phyloP scores from a whole-genome alignment of 2,797 vertebrate species.

The Fundulus diaphanus region DNA sequence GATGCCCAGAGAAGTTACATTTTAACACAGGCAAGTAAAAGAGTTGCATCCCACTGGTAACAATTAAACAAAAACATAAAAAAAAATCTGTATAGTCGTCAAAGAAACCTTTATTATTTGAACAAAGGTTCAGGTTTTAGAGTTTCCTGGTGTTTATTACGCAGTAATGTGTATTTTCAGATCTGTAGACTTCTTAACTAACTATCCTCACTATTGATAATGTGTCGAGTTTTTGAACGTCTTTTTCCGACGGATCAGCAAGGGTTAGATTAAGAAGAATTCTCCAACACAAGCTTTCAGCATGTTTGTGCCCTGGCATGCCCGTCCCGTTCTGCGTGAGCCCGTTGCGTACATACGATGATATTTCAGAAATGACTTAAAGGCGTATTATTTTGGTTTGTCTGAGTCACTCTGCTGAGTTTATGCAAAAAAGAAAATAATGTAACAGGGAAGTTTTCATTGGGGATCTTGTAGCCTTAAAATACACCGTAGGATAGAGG shows the following conservation, averaged over 20 bases:
- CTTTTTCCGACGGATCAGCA: no score
- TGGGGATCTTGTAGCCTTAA: not conserved
- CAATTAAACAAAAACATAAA: no score
- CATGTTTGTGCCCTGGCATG: not conserved
- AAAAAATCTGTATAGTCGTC: not conserved
- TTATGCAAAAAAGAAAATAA: not conserved
- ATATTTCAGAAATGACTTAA: not conserved
- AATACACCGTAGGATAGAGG: not conserved
- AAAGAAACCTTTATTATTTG: not conserved
- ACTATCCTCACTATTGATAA: not conserved
- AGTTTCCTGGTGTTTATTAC: not conserved
- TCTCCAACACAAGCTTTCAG: not conserved
- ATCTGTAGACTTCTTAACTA: not conserved
- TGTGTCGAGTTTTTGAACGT: not conserved
- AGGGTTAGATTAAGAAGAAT: not conserved
- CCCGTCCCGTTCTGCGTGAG: not conserved
- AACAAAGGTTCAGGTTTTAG: not conserved
- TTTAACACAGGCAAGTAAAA: conserved; percentile 89
- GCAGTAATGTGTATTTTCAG: no score
- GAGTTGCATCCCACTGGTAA: not conserved
- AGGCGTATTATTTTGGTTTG: not conserved
- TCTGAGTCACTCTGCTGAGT: not conserved
- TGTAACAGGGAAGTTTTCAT: not conserved
- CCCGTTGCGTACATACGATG: no score
- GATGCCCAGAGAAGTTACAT: conserved; percentile 95